Base-by-base conservation (phyloP, 2,888 invertebrate species). In the Hydraecia micacea region DNA sequence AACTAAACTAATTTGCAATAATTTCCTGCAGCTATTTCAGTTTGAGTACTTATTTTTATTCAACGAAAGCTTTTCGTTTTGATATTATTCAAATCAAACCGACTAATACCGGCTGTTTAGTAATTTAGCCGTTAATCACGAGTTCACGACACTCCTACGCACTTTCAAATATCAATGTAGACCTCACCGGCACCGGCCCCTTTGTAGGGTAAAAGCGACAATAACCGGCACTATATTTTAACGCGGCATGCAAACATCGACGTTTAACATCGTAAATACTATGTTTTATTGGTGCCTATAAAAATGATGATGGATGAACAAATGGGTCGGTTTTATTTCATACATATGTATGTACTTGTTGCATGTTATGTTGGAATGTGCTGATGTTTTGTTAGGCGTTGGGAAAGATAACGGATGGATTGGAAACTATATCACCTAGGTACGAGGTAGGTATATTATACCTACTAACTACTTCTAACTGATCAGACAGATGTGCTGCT, bases 171-270 rank as follows among this genome's bases (percentile, higher is more conserved):
- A 75, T 75, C 66, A 69, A 62, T 58, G 67, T 49, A 55, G 67
- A 71, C 67, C 55, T 60, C 62, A n/a, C 60, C n/a, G 39, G 42
- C 63, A 72, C 52, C 84, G 86, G 78, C 72, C 66, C 67, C 85
- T 84, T 75, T 89, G 86, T 86, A 88, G 89, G 88, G 91, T 91
- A 90, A 92, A 85, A 80, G 89, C 80, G 82, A 90, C 92, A 91
- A 91, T 92, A 89, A 89, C 87, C 85, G 88, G 76, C 89, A 75
- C 81, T 89, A 86, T 88, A 75, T 72, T 86, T 83, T 65, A 88
- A 89, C 82, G 87, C 92, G 92, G 93, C 75, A 73, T 90, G 95
- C 95, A 95, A 95, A 95, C 95, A 94, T 87, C 84, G 85, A 88
- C 78, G 84, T 85, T 84, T 85, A 83, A 87, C 85, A 86, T 90